Base-by-base conservation (phyloP, 2,797 vertebrate species). In the Leptoclinus maculatus region DNA sequence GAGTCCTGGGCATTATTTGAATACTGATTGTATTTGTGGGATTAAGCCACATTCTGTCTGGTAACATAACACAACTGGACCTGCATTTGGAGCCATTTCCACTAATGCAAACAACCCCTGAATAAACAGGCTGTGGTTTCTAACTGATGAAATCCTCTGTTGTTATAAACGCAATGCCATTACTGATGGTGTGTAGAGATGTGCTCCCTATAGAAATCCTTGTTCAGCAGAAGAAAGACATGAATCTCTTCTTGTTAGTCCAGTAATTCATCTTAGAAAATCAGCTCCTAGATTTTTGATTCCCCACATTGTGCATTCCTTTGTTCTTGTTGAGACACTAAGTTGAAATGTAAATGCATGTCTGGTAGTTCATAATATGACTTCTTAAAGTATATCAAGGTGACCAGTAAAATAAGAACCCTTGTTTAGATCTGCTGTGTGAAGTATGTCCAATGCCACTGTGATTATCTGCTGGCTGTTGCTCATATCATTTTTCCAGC, bases 401-500 rank as follows among this genome's bases (percentile, higher is more conserved):
- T 76, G 51, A 72, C 80, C 38, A 73, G 83, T 67, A 63, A 29
- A 81, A 80, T 43, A 34, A 71, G 65, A 73, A 47, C 60, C 70
- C 73, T 76, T 75, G 68, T 75, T 84, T 43, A 4, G 19, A 68
- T 62, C 58, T 32, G 47, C 71, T 63, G 57, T 76, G 67, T 74
- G 66, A 89, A 83, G 43, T 83, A 76, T 78, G 79, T 79, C 84
- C 83, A 82, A 67, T 85, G 57, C 53, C 39, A 2, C 69, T 66
- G 59, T 83, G 79, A 85, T 85, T 78, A 86, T 88, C 78, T 79
- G 66, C 73, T 66, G 83, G 63, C 72, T 59, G 73, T 56, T 79
- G 66, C 68, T 85, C 80, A 56, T 75, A 74, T 72, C 4, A 54
- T 85, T 68, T 66, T 72, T 56, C 34, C 49, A 65, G 71, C 62